phyloP scores from a whole-genome alignment of 1,140 invertebrate species.

The Drusus annulatus region DNA sequence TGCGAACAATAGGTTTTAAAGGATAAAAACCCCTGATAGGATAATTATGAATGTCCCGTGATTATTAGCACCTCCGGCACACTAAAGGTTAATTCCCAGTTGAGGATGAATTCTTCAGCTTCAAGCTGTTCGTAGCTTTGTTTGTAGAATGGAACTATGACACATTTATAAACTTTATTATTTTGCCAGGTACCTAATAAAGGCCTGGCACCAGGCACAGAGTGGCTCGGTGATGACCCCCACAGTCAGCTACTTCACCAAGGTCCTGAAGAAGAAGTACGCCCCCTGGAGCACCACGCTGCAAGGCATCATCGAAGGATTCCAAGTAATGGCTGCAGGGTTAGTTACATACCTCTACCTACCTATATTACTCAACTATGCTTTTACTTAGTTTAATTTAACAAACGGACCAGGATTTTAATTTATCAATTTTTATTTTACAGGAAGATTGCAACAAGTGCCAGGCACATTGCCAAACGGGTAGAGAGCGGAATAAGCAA shows the following conservation, averaged over 20 bases:
- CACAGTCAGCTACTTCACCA: conserved; percentile 78
- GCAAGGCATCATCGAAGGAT: conserved; percentile 76
- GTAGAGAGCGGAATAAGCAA: conserved; percentile 74
- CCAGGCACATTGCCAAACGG: conserved; percentile 77
- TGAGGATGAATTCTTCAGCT: too few relatives aligned
- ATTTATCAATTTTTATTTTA: conserved; percentile 58
- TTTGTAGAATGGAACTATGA: too few relatives aligned
- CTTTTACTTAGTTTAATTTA: too few relatives aligned
- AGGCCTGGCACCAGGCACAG: conserved; percentile 78
- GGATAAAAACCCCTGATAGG: too few relatives aligned
- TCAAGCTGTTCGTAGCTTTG: too few relatives aligned
- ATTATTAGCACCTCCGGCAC: too few relatives aligned
- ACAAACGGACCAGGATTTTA: too few relatives aligned
- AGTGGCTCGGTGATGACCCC: conserved; percentile 74
- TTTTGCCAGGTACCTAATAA: conserved; percentile 77
- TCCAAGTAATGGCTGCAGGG: conserved; percentile 83
- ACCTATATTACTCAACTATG: too few relatives aligned
- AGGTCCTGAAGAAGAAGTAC: conserved; percentile 63
- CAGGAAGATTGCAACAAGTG: conserved; percentile 80
- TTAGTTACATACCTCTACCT: conserved; percentile 65
- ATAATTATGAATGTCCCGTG: too few relatives aligned
- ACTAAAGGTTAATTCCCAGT: too few relatives aligned
- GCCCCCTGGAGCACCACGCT: conserved; percentile 77
- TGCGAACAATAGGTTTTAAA: too few relatives aligned
- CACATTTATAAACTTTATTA: background rate